These are phyloP conservation scores for Acanthisitta chloris DNA, from an alignment of 2,113 vertebrate species.

Conservation along the genomic window DNA sequence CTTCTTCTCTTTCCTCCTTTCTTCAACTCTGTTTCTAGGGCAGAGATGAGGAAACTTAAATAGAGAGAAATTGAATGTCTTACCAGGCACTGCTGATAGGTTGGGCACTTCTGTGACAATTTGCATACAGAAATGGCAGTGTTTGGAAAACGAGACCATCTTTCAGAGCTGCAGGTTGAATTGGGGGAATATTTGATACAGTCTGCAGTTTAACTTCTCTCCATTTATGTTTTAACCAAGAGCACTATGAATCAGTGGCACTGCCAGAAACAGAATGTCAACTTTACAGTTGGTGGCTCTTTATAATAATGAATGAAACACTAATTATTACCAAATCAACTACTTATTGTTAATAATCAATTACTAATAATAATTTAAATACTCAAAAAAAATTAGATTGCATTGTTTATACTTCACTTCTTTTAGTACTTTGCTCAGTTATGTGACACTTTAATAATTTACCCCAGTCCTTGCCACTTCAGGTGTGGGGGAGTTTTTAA, in stretches of 20 bases:
- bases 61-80: not conserved
- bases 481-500: not conserved
- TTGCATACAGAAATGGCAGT: not conserved
- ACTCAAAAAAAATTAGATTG: too few species aligned
- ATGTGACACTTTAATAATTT: not conserved
- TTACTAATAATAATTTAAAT: too few species aligned
- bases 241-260: not conserved
- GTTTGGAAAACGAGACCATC: not conserved
- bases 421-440: not conserved
- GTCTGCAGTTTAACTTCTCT: not conserved
- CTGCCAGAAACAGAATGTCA: not conserved
- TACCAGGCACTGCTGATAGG: not conserved
- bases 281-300: not conserved
- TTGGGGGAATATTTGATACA: not conserved
- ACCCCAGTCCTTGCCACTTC: not conserved
- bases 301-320: too few species aligned
- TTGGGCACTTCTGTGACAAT: not conserved
- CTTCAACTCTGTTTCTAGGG: not conserved
- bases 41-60: not conserved
- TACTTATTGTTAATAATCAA: too few species aligned
- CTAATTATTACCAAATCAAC: too few species aligned
- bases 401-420: not conserved
- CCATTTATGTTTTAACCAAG: not conserved
- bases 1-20: not conserved
- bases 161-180: not conserved